Conservation (phyloP, 2,113 vertebrate species). For the Laticauda colubrina region DNA sequence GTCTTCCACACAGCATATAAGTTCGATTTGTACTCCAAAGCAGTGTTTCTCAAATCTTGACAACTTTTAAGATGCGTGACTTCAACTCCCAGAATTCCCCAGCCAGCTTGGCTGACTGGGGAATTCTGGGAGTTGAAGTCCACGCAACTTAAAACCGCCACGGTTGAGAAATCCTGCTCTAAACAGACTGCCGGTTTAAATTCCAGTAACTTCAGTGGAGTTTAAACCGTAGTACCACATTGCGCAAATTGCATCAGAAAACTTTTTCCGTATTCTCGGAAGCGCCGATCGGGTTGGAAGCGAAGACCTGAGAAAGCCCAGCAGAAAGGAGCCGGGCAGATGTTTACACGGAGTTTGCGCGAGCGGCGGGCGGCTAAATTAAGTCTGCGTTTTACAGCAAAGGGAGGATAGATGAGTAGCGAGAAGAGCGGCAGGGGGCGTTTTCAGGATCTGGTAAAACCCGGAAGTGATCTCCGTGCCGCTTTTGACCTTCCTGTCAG, state of each 20-base stretch:
- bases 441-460: constrained; percentile 35
- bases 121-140: background rate
- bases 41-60: background rate
- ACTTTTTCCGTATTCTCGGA: background rate
- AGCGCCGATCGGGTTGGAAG: background rate
- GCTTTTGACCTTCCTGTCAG: background rate
- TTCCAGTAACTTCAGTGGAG: background rate
- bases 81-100: background rate
- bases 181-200: background rate
- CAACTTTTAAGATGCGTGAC: background rate
- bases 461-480: constrained; percentile 25
- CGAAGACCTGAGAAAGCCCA: background rate
- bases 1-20: background rate
- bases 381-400: background rate
- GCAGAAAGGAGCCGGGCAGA: background rate
- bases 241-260: background rate
- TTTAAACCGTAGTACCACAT: background rate
- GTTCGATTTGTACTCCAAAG: background rate
- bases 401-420: background rate
- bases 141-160: fast-evolving
- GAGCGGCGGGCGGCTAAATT: background rate
- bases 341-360: background rate
- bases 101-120: background rate
- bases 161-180: background rate
- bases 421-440: background rate